These are phyloP conservation scores for Arenaria interpres DNA, from an alignment of 2,113 vertebrate species.

Conservation along the genomic window DNA sequence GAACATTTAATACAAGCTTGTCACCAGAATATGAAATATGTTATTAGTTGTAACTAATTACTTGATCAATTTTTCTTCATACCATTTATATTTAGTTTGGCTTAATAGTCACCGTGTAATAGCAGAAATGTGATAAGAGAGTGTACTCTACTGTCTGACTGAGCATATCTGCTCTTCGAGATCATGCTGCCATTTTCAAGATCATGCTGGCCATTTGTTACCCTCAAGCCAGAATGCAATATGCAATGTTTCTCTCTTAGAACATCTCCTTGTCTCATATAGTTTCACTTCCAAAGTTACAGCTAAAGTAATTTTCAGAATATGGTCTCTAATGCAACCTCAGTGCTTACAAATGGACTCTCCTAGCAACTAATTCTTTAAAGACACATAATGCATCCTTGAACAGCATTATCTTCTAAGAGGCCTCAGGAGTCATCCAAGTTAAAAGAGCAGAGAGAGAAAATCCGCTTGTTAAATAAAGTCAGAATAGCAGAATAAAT, in stretches of 20 bases:
- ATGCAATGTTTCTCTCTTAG: neutral
- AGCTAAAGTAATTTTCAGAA: neutral
- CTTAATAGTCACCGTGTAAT: neutral
- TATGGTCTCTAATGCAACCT: neutral
- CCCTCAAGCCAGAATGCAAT: neutral
- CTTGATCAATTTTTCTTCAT: neutral
- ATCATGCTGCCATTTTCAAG: neutral
- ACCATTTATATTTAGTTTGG: neutral
- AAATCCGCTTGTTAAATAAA: neutral
- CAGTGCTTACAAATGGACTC: conserved; percentile 1
- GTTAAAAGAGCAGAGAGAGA: neutral
- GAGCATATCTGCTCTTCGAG: neutral
- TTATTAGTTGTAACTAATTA: neutral
- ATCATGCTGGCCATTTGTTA: neutral
- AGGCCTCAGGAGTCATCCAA: neutral
- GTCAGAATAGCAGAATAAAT: neutral
- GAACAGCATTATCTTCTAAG: neutral
- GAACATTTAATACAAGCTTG: neutral
- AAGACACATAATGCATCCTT: neutral
- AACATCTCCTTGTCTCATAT: neutral
- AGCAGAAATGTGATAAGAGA: neutral
- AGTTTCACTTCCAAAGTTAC: neutral
- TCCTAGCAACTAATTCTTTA: neutral
- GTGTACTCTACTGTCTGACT: neutral
- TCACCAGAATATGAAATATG: neutral